Base-by-base conservation (phyloP, 1,140 invertebrate species). In the Trichonephila inaurata region DNA sequence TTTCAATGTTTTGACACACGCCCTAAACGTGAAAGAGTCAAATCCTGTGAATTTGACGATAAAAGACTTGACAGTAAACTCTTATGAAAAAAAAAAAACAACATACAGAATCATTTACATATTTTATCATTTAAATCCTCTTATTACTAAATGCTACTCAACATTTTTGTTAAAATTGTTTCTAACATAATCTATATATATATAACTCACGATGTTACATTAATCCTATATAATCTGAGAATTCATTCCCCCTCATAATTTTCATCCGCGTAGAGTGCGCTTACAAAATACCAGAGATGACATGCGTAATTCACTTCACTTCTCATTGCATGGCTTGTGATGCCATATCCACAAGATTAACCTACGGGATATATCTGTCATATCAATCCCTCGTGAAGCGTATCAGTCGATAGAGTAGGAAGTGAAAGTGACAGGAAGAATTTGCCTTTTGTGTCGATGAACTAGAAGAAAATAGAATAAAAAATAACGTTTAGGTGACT, bases 391-490 rank as follows among this genome's bases (percentile, higher is more conserved):
- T 7, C 28, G 83, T 58, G 44, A 58, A 58, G 82, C 82, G 82
- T 58, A 24, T 60, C 51, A 16, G 24, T 10, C 83, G 83, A 60
- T 40, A 18, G 58, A 85, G 83, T 85, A 85, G 83, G 44, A 85
- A 85, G 83, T 1, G 83, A 85, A 83, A 85, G 58, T 85, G 83
- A 85, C 83, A 85, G 58, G 83, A 24, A 85, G 83, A 85, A 85
- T 85, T 85, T 85, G 14, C 24, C 83, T 85, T 61, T n/a, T 85
- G 58, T 85, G 83, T 61, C 83, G 83, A 85, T 85, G 83, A 85
- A 85, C 83, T 24, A 21, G 58, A 28, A n/a, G 21, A n/a, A 77
- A 77, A 77, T 2, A 14, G 72, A 77, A 77, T 28, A 77, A 77
- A 40, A 77, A 77, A 69, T 28, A 8, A 4, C 14, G 10, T 69